Evolutionary conservation across 2,113 vertebrate genomes (phyloP).

Genomic region (Dolichallabes microphthalmus): DNA sequence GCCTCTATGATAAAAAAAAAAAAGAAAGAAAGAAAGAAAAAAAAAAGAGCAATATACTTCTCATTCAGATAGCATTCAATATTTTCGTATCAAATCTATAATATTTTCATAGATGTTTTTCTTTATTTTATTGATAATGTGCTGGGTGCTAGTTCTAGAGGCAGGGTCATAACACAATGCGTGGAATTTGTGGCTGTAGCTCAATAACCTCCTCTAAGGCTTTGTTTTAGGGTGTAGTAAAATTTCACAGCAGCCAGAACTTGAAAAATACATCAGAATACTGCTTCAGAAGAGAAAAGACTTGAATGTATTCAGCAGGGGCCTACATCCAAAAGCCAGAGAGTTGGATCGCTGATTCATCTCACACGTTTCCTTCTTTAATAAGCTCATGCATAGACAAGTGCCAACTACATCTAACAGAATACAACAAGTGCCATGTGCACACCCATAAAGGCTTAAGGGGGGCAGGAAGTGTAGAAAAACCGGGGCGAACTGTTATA

Average conservation of each 20-base stretch:
- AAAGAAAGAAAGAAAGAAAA: too few species aligned
- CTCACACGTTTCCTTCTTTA: slow-evolving; percentile 4
- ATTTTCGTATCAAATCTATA: not conserved
- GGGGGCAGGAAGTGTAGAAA: not conserved
- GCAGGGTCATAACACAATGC: not conserved
- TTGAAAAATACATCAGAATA: slow-evolving; percentile 23
- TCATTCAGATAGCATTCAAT: not conserved
- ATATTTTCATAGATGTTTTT: not conserved
- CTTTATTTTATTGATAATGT: not conserved
- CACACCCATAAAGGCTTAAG: not conserved
- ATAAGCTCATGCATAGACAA: slow-evolving; percentile 19
- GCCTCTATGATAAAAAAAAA: slow-evolving; percentile 60
- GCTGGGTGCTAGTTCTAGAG: not conserved
- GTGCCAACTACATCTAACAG: slow-evolving; percentile 22
- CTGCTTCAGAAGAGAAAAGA: slow-evolving; percentile 16
- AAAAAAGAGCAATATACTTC: slow-evolving; percentile 22
- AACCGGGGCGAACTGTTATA: not conserved
- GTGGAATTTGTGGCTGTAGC: not conserved
- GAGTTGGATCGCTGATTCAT: not conserved
- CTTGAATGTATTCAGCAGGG: slow-evolving; percentile 4
- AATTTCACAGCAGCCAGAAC: slow-evolving; percentile 12
- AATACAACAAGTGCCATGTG: slow-evolving; percentile 1
- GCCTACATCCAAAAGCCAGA: not conserved
- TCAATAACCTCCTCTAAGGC: not conserved
- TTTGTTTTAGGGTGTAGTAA: slow-evolving; percentile 4